phyloP scores from a whole-genome alignment of 2,797 vertebrate genomes.

The Oryzias dopingdopingensis region DNA sequence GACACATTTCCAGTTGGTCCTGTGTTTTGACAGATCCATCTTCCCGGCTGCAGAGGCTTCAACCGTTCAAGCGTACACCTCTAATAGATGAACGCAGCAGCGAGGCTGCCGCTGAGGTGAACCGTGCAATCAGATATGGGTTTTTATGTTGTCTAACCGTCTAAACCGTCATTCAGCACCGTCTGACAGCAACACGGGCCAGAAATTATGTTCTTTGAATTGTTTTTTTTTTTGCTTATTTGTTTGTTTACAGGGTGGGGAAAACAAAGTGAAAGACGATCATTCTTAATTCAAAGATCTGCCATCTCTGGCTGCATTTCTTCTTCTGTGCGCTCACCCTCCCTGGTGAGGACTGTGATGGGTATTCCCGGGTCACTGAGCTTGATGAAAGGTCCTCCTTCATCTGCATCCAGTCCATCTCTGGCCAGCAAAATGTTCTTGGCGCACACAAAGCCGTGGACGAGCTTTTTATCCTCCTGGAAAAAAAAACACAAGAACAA shows the following conservation, averaged over 20 bases:
- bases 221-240: background rate
- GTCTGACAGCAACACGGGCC: conserved; percentile 1
- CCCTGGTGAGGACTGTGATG: conserved; percentile 88
- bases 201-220: conserved; percentile 8
- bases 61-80: conserved; percentile 17
- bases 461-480: conserved; percentile 96
- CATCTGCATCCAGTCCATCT: conserved; percentile 80
- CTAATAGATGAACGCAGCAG: conserved; percentile 42
- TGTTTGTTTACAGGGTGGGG: background rate
- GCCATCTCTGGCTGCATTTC: conserved; percentile 8
- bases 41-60: conserved; percentile 13
- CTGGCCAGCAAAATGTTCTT: conserved; percentile 96
- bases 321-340: conserved; percentile 76
- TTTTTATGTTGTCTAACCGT: conserved; percentile 20
- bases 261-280: background rate
- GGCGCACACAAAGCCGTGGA: conserved; percentile 93
- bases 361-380: conserved; percentile 97
- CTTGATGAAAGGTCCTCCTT: conserved; percentile 94
- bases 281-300: background rate
- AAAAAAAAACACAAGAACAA: conserved; percentile 36
- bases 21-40: conserved; percentile 36
- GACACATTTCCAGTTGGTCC: conserved; percentile 45
- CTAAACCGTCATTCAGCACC: conserved; percentile 19
- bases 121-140: conserved; percentile 47
- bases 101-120: conserved; percentile 39